Base-by-base conservation (phyloP, 2,113 vertebrate genomes). In the Kryptolebias marmoratus region DNA sequence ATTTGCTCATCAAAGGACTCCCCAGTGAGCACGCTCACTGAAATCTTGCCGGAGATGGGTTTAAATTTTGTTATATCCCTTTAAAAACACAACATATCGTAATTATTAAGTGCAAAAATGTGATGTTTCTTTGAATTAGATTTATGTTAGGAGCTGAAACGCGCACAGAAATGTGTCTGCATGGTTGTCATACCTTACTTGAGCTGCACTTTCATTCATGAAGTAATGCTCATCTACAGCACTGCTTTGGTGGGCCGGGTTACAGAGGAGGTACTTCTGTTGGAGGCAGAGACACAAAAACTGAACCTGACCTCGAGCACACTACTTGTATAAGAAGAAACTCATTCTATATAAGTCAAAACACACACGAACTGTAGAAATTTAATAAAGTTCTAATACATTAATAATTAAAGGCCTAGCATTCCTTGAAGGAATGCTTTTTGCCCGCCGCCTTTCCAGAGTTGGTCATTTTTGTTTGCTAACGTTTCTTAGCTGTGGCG, bases 191-290 rank as follows among this genome's bases (percentile, higher is more conserved):
- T 89, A 95, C 94, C 91, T 89, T 16, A 95, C 93, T 94, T 95
- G 94, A 84, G 92, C 87, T 4, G 79, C 91, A 50, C 94, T 95
- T 85, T 95, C 94, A 71, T 95, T 95, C 69, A 94, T 64, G 81
- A 95, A 94, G 83, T 92, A 95, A 79, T 94, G 92, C 56, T 95
- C 94, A 11, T 95, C 94, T 67, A 95, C 94, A 47, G 91, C 88
- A 53, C 91, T 80, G 75, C 94, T 95, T 76, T 93, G 94, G 53
- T 95, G 94, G 47, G 92, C 92, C 1, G 94, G 94, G 89, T 94
- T 94, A 83, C 94, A 92, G 0, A 94, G 80, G 0, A 94, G 83
- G 75, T 93, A 94, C 79, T 95, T 95, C 94, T 95, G 64, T 57
- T 10, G 4, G 39, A 42, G 39, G 39, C 58, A 65, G 28, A 59